Conservation (phyloP, 2,113 vertebrate genomes). For the Antennarius striatus region DNA sequence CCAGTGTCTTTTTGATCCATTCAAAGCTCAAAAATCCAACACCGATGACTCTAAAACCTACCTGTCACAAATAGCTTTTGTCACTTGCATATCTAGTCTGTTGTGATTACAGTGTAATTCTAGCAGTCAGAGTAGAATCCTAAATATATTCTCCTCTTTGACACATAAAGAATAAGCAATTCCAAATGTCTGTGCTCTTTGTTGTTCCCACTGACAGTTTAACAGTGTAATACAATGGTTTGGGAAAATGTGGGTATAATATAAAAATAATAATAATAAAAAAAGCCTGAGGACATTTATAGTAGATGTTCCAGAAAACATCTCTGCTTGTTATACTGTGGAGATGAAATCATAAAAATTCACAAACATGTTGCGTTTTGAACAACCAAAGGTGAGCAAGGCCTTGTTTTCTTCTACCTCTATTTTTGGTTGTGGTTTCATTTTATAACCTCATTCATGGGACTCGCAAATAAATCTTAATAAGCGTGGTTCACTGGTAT, state of each 20-base stretch:
- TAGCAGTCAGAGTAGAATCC: conserved; percentile 26
- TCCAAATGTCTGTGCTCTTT: conserved; percentile 33
- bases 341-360: conserved; percentile 7
- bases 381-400: conserved; percentile 4
- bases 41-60: conserved; percentile 52
- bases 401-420: neutral
- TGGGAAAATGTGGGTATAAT: conserved; percentile 32
- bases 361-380: neutral
- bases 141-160: conserved; percentile 38
- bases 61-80: conserved; percentile 54
- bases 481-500: conserved; percentile 47
- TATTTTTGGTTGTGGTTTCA: conserved; percentile 8
- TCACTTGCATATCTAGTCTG: conserved; percentile 46
- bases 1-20: conserved; percentile 50
- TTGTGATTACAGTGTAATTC: conserved; percentile 41
- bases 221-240: conserved; percentile 51
- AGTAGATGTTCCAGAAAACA: conserved; percentile 14
- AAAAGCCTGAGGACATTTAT: conserved; percentile 31
- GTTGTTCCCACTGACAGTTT: conserved; percentile 50
- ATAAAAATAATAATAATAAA: conserved; percentile 36
- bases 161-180: conserved; percentile 44
- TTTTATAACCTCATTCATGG: conserved; percentile 17
- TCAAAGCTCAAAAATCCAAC: conserved; percentile 41
- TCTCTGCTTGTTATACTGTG: conserved; percentile 11
- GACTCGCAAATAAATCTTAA: conserved; percentile 53